These are phyloP conservation scores for Cephus pygmeus DNA, from an alignment of 2,888 invertebrate genomes.

Conservation along the genomic window DNA sequence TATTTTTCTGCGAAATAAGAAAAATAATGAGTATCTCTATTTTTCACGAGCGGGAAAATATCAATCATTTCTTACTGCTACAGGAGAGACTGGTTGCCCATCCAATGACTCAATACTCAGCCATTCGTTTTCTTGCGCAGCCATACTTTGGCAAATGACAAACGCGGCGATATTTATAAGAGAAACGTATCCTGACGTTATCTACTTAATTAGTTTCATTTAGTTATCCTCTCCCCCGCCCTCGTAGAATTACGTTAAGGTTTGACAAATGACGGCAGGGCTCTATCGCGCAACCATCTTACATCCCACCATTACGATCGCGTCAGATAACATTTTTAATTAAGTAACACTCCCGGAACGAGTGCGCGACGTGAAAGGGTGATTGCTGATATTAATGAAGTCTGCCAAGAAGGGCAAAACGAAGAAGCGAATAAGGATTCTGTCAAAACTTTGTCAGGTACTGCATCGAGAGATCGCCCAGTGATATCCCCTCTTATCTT, in stretches of 20 bases:
- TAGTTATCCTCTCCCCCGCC: conserved; percentile 29
- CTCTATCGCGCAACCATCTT: conserved; percentile 34
- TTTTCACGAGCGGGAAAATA: neutral
- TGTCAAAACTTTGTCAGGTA: neutral
- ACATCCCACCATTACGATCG: conserved; percentile 34
- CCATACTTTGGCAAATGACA: conserved; percentile 12
- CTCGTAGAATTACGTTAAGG: conserved; percentile 26
- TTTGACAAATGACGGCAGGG: conserved; percentile 41
- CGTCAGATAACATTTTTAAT: conserved; percentile 54
- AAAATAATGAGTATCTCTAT: neutral
- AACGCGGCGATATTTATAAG: conserved; percentile 17
- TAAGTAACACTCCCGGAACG: conserved; percentile 42
- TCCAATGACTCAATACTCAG: neutral
- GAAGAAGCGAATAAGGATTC: neutral
- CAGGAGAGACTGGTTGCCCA: neutral
- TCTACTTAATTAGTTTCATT: conserved; percentile 47
- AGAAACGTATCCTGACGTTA: conserved; percentile 39
- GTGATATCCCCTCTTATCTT: neutral
- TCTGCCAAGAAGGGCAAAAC: conserved; percentile 3
- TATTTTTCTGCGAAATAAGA: too few species aligned
- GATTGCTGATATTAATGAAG: conserved; percentile 34
- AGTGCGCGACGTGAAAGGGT: conserved; percentile 26
- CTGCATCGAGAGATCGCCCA: neutral
- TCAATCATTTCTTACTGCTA: neutral
- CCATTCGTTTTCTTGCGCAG: neutral